Conservation (phyloP, 2,888 invertebrate species). For the Acleris sparsana region DNA sequence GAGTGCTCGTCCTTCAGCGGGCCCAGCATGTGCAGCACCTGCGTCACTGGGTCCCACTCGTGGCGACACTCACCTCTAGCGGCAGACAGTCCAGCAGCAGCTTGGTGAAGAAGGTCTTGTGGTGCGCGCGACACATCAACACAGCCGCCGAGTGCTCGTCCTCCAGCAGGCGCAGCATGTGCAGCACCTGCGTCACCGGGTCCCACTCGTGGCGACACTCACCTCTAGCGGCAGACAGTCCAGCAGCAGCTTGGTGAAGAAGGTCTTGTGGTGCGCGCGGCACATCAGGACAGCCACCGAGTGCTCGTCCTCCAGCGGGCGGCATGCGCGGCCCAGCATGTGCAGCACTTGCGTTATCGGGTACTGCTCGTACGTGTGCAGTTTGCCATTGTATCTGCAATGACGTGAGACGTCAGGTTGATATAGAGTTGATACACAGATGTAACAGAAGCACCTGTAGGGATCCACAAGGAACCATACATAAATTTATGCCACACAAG, state of each 20-base stretch:
- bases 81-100: conserved; percentile 98
- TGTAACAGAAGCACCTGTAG: too few relatives aligned
- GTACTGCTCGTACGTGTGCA: conserved; percentile 97
- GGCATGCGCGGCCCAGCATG: conserved; percentile 98
- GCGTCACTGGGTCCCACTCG: conserved; percentile 96
- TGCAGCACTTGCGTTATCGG: conserved; percentile 98
- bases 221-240: conserved; percentile 98
- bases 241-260: conserved; percentile 98
- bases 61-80: conserved; percentile 88
- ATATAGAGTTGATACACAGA: too few relatives aligned
- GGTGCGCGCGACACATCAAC: conserved; percentile 97
- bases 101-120: conserved; percentile 99
- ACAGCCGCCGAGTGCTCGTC: conserved; percentile 98
- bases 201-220: conserved; percentile 33
- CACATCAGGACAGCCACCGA: conserved; percentile 98
- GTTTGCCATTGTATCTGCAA: conserved; percentile 83
- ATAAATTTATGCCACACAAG: too few relatives aligned
- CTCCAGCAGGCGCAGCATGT: conserved; percentile 96
- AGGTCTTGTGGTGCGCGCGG: conserved; percentile 98
- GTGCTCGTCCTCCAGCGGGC: conserved; percentile 95
- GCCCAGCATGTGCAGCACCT: conserved; percentile 91
- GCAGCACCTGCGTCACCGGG: too few relatives aligned
- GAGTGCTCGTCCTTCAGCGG: conserved; percentile 96
- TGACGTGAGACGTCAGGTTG: too few relatives aligned
- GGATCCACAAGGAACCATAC: too few relatives aligned